These are phyloP conservation scores for Sciurus vulgaris DNA, from an alignment of 2,797 vertebrate genomes.

Conservation along the genomic window DNA sequence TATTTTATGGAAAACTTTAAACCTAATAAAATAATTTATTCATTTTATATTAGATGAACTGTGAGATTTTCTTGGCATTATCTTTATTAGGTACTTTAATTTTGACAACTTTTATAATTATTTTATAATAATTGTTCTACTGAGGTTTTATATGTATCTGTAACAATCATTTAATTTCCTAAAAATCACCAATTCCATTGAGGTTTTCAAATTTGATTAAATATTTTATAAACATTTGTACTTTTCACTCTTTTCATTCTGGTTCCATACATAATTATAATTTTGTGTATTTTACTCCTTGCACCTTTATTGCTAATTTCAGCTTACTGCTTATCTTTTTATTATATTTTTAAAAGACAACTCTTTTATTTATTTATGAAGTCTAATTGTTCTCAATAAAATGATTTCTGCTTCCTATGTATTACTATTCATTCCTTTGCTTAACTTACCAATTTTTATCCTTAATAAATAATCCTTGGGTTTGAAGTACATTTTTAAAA, in stretches of 20 bases:
- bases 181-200: slow-evolving; percentile 4
- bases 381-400: slow-evolving; percentile 22
- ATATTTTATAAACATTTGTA: not conserved
- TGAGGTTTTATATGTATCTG: slow-evolving; percentile 47
- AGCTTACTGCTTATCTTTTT: not conserved
- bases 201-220: slow-evolving; percentile 41
- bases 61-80: slow-evolving; percentile 52
- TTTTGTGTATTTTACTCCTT: not conserved
- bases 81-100: slow-evolving; percentile 52
- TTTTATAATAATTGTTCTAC: slow-evolving; percentile 69
- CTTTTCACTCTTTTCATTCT: not conserved
- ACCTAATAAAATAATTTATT: slow-evolving; percentile 44
- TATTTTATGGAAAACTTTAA: slow-evolving; percentile 48
- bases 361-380: not conserved
- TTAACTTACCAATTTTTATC: not conserved
- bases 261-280: not conserved
- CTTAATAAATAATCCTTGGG: not conserved
- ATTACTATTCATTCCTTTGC: not conserved
- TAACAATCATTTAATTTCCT: slow-evolving; percentile 31
- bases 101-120: slow-evolving; percentile 67
- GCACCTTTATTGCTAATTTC: not conserved
- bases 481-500: not conserved
- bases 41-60: slow-evolving; percentile 66
- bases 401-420: not conserved
- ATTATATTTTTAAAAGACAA: slow-evolving; percentile 18